Percentiles rank a stretch among this genome's conserved stretches.
Conservation (phyloP, 2,888 invertebrate genomes). For the Apotomis betuletana region DNA sequence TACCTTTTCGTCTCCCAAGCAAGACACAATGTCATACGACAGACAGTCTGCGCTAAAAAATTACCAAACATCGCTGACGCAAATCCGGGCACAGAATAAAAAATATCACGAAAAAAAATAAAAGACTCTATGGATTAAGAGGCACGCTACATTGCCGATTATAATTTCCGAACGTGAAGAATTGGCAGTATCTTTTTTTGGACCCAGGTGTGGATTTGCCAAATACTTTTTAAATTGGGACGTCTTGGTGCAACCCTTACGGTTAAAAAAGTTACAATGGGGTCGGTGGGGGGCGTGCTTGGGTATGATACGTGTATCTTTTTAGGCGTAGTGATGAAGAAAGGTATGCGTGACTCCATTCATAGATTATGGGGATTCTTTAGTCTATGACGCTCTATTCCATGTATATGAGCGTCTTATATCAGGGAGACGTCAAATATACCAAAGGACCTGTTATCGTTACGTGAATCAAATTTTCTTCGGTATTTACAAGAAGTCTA, state of each 20-base stretch:
- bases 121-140: slow-evolving; percentile 65
- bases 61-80: slow-evolving; percentile 59
- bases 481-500: no score
- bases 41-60: slow-evolving; percentile 48
- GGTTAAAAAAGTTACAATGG: slow-evolving; percentile 45
- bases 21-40: slow-evolving; percentile 20
- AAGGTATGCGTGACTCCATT: slow-evolving; percentile 1
- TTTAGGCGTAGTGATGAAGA: slow-evolving; percentile 9
- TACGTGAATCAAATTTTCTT: no score
- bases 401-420: no score
- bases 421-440: no score
- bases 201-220: slow-evolving; percentile 66
- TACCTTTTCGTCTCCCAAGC: slow-evolving; percentile 18
- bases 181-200: slow-evolving; percentile 52
- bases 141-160: slow-evolving; percentile 78
- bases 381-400: no score
- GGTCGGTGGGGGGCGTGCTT: slow-evolving; percentile 53
- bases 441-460: no score
- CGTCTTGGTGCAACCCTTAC: slow-evolving; percentile 56
- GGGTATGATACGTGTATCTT: slow-evolving; percentile 31
- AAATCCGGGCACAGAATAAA: slow-evolving; percentile 48
- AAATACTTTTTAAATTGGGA: slow-evolving; percentile 77
- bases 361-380: background rate
- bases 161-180: slow-evolving; percentile 66
- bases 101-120: slow-evolving; percentile 41